These are phyloP conservation scores for Acrocera orbiculus DNA, from an alignment of 2,888 invertebrate species.

Conservation along the genomic window DNA sequence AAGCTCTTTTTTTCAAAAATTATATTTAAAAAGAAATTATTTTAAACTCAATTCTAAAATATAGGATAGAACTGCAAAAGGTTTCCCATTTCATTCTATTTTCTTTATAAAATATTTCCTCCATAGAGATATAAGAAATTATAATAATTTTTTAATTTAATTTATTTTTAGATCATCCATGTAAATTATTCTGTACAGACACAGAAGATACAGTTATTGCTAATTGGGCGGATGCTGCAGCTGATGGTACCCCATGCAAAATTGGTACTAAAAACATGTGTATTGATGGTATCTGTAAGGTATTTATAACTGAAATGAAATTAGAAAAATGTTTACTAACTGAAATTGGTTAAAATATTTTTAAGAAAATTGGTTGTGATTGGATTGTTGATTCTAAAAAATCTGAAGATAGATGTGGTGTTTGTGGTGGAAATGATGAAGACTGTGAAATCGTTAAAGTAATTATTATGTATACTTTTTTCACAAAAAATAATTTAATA, in stretches of 20 bases:
- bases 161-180: constrained; percentile 45
- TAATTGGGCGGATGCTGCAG: constrained; percentile 53
- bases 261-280: constrained; percentile 71
- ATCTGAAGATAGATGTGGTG: constrained; percentile 68
- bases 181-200: constrained; percentile 67
- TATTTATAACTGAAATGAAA: too few relatives aligned
- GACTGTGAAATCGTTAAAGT: constrained; percentile 54
- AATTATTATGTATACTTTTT: background rate
- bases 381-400: constrained; percentile 67
- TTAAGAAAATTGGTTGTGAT: constrained; percentile 86
- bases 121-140: too few relatives aligned
- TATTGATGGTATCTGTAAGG: constrained; percentile 56
- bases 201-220: constrained; percentile 54
- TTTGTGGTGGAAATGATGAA: constrained; percentile 70
- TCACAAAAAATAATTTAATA: too few relatives aligned
- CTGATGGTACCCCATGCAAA: constrained; percentile 74
- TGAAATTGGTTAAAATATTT: constrained; percentile 32
- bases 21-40: too few relatives aligned
- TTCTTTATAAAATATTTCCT: too few relatives aligned
- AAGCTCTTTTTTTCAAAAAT: too few relatives aligned
- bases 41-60: too few relatives aligned
- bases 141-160: background rate
- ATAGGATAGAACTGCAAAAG: too few relatives aligned
- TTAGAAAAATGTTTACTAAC: too few relatives aligned
- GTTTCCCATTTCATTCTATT: too few relatives aligned